phyloP scores from a whole-genome alignment of 2,797 vertebrate genomes.

The Enteromius treurensis region DNA sequence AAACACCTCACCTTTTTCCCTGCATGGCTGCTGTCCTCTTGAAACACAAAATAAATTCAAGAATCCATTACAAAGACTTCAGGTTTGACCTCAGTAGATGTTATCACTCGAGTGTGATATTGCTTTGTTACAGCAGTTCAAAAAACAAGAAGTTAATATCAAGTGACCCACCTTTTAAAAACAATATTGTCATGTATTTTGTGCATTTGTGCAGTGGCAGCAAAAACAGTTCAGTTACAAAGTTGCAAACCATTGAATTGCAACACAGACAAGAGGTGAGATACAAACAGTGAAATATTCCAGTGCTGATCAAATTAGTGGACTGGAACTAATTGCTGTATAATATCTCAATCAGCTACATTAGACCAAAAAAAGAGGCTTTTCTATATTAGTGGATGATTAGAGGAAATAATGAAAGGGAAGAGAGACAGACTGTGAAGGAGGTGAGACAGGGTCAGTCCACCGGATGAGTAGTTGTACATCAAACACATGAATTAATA shows the following conservation, averaged over 20 bases:
- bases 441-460: conserved; percentile 10
- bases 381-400: background rate
- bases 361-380: background rate
- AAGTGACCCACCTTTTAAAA: background rate
- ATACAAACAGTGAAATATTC: background rate
- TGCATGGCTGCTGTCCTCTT: background rate
- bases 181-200: background rate
- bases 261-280: background rate
- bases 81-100: background rate
- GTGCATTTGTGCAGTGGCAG: background rate
- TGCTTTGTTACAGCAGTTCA: background rate
- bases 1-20: background rate
- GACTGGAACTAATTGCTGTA: background rate
- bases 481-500: conserved; percentile 18
- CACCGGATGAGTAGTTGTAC: background rate
- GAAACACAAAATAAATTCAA: background rate
- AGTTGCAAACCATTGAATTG: background rate
- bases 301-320: background rate
- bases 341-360: background rate
- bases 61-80: conserved; percentile 2
- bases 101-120: conserved; percentile 7
- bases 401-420: background rate
- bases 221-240: conserved; percentile 1
- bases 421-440: conserved; percentile 1
- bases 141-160: background rate